phyloP scores from a whole-genome alignment of 2,113 vertebrate species.

The Sardina pilchardus region DNA sequence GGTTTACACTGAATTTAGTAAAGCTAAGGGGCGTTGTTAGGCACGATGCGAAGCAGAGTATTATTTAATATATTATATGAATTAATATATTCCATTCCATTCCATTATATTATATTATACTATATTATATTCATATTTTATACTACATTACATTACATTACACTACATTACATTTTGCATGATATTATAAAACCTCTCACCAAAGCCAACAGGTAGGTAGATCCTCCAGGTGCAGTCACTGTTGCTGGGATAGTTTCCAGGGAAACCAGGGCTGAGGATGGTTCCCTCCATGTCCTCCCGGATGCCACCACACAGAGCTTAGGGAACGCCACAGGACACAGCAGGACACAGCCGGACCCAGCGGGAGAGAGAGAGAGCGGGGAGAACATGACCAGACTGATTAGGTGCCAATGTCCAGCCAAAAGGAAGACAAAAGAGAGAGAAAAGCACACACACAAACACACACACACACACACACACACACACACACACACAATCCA shows the following conservation, averaged over 20 bases:
- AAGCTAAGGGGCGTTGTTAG: no score
- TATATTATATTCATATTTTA: no score
- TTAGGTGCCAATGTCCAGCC: not conserved
- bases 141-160: not conserved
- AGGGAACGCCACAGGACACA: not conserved
- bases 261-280: constrained; percentile 96
- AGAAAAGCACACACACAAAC: not conserved
- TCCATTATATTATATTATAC: no score
- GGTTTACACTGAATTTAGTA: no score
- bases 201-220: constrained; percentile 89
- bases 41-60: no score
- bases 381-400: not conserved
- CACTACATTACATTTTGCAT: not conserved
- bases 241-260: constrained; percentile 98
- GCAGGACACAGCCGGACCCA: not conserved
- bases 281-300: constrained; percentile 92
- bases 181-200: constrained; percentile 70
- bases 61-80: no score
- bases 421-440: not conserved
- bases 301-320: constrained; percentile 93
- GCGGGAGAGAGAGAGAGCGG: not conserved
- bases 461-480: not conserved
- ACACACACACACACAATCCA: no score
- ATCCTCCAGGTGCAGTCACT: constrained; percentile 97
- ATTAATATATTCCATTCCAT: no score